These are phyloP conservation scores for Corydoras maculifer DNA, from an alignment of 2,113 vertebrate genomes.

Conservation along the genomic window DNA sequence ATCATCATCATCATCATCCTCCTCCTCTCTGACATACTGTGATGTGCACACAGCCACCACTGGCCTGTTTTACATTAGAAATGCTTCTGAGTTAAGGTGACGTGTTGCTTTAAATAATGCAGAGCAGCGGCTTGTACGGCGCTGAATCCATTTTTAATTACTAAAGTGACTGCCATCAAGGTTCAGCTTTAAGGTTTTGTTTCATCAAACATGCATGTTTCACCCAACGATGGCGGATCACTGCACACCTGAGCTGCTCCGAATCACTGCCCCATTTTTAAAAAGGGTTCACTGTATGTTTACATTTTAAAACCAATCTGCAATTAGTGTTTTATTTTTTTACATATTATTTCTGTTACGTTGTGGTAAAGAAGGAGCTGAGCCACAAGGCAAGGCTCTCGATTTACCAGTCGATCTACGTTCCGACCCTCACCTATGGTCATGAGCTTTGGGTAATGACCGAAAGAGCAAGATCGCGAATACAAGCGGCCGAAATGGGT, in stretches of 20 bases:
- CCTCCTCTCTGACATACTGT: slow-evolving; percentile 56
- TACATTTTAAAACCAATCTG: not conserved
- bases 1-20: no score
- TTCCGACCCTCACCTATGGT: no score
- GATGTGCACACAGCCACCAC: slow-evolving; percentile 77
- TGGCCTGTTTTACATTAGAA: slow-evolving; percentile 94
- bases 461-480: no score
- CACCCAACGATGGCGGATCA: slow-evolving; percentile 40
- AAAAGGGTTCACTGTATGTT: no score
- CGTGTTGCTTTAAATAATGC: slow-evolving; percentile 96
- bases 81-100: slow-evolving; percentile 94
- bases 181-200: slow-evolving; percentile 98
- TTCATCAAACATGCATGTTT: slow-evolving; percentile 98
- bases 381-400: no score
- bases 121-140: slow-evolving; percentile 84
- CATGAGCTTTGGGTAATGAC: no score
- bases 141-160: slow-evolving; percentile 99
- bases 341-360: not conserved
- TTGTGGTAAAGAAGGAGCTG: no score
- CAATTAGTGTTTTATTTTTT: not conserved
- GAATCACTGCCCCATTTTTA: not conserved
- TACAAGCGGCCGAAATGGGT: no score
- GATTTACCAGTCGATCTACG: no score
- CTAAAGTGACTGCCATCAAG: slow-evolving; percentile 99
- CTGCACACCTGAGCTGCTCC: slow-evolving; percentile 27